These are phyloP conservation scores for Branchinecta lindahli DNA, from an alignment of 1,140 invertebrate species.

Conservation along the genomic window DNA sequence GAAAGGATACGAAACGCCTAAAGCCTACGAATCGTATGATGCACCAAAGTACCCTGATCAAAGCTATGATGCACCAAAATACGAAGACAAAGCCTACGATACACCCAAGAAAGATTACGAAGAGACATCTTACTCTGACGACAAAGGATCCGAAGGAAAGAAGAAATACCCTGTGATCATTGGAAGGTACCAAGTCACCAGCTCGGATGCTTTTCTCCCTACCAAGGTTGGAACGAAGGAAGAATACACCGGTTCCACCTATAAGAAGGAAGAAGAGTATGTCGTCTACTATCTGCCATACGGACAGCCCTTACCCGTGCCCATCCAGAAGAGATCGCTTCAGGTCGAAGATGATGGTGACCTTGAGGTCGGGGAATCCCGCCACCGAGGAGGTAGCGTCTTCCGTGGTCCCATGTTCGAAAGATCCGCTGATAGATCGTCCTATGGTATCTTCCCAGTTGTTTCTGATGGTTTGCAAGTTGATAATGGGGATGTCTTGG, in stretches of 20 bases:
- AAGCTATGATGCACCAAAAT: constrained; percentile 1
- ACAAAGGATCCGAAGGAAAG: constrained; percentile 10
- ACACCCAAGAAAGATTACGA: constrained; percentile 7
- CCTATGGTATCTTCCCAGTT: too few species aligned
- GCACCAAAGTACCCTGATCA: constrained; percentile 1
- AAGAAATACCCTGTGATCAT: constrained; percentile 20
- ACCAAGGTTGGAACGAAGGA: constrained; percentile 15
- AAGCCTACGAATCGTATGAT: neutral
- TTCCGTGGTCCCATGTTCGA: neutral
- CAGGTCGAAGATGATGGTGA: neutral
- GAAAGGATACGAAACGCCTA: constrained; percentile 10
- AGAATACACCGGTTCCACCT: neutral
- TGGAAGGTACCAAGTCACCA: constrained; percentile 20
- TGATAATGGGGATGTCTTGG: too few species aligned
- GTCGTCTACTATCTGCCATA: constrained; percentile 21
- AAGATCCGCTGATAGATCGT: neutral
- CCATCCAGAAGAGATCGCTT: constrained; percentile 4
- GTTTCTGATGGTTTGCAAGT: too few species aligned
- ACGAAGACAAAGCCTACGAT: constrained; percentile 10
- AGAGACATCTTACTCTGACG: neutral
- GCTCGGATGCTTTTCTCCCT: constrained; percentile 19
- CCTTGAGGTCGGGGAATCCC: neutral
- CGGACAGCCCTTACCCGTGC: constrained; percentile 19
- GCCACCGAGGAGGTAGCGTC: neutral
- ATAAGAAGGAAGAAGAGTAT: constrained; percentile 19